These are phyloP conservation scores for Apis florea DNA, from an alignment of 1,140 invertebrate species.

Conservation along the genomic window DNA sequence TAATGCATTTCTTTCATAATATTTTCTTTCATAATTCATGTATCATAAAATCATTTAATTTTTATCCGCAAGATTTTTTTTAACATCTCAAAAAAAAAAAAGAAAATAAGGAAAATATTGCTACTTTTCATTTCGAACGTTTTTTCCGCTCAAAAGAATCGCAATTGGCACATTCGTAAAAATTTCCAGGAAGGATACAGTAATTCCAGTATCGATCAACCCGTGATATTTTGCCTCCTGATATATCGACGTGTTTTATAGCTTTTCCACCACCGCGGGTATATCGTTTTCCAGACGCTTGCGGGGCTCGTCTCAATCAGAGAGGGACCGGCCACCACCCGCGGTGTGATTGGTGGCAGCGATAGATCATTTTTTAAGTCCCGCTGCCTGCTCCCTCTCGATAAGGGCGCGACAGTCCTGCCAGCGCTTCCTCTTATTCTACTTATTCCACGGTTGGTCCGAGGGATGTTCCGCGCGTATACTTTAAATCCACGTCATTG, in stretches of 20 bases:
- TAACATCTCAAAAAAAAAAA: too few species aligned
- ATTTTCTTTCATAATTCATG: too few species aligned
- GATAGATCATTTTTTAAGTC: conserved; percentile 78
- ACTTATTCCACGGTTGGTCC: conserved; percentile 44
- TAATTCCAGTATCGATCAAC: conserved; percentile 38
- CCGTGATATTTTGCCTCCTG: conserved; percentile 18
- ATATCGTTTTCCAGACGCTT: conserved; percentile 62
- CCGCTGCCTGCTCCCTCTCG: conserved; percentile 66
- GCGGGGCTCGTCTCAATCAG: conserved; percentile 72
- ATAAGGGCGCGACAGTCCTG: conserved; percentile 65
- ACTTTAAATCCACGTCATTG: conserved; percentile 74
- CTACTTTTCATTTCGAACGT: too few species aligned
- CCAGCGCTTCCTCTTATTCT: conserved; percentile 28
- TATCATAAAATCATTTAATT: too few species aligned
- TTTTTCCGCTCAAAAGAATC: too few species aligned
- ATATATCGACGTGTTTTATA: conserved; percentile 60
- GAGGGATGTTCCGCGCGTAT: conserved; percentile 49
- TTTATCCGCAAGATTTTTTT: too few species aligned
- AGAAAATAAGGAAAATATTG: too few species aligned
- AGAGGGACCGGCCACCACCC: conserved; percentile 69
- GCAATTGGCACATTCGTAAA: too few species aligned
- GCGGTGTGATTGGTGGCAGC: conserved; percentile 75
- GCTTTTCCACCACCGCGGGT: conserved; percentile 58
- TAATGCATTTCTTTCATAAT: too few species aligned
- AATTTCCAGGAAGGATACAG: conserved; percentile 3